A percentile compares a stretch with the other conserved stretches of the same genome.
Conservation (phyloP, 64 coral and sea anemone genomes). For the Montipora capricornis region DNA sequence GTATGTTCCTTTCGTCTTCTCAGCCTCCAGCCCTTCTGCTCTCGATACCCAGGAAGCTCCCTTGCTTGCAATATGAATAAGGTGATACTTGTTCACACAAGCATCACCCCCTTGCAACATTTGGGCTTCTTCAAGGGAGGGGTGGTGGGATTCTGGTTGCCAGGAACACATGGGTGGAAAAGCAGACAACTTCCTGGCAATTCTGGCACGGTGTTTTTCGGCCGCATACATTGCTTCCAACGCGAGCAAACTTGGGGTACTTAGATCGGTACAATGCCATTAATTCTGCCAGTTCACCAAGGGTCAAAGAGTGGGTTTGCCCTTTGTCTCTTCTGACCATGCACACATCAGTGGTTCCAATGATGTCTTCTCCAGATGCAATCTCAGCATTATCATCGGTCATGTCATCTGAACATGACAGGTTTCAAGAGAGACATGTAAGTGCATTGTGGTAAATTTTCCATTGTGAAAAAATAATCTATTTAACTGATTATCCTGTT, state of each 20-base stretch:
- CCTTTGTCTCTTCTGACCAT: slow-evolving; percentile 23
- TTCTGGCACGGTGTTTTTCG: not conserved
- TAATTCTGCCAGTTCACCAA: not conserved
- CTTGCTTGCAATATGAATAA: slow-evolving; percentile 2
- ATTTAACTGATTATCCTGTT: slow-evolving; percentile 24
- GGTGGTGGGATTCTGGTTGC: slow-evolving; percentile 26
- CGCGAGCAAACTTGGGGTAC: not conserved
- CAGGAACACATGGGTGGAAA: slow-evolving; percentile 37
- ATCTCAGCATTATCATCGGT: not conserved
- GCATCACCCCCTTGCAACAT: slow-evolving; percentile 27
- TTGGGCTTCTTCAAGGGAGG: not conserved
- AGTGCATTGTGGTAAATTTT: slow-evolving; percentile 35
- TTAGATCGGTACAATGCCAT: not conserved
- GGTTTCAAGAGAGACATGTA: slow-evolving; percentile 23
- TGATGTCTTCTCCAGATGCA: not conserved
- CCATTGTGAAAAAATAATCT: slow-evolving; percentile 1
- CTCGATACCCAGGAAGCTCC: slow-evolving; percentile 8
- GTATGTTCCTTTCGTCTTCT: slow-evolving; percentile 10
- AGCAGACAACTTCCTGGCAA: slow-evolving; percentile 12
- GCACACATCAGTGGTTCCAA: not conserved
- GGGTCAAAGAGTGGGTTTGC: not conserved
- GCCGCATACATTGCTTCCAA: slow-evolving; percentile 22
- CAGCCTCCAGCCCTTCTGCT: slow-evolving; percentile 28
- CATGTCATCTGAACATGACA: not conserved
- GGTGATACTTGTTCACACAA: slow-evolving; percentile 23